Percentiles rank a stretch among this genome's conserved stretches.
These are phyloP conservation scores for Eurystomus glaucurus DNA, from an alignment of 2,797 vertebrate species.

Conservation along the genomic window DNA sequence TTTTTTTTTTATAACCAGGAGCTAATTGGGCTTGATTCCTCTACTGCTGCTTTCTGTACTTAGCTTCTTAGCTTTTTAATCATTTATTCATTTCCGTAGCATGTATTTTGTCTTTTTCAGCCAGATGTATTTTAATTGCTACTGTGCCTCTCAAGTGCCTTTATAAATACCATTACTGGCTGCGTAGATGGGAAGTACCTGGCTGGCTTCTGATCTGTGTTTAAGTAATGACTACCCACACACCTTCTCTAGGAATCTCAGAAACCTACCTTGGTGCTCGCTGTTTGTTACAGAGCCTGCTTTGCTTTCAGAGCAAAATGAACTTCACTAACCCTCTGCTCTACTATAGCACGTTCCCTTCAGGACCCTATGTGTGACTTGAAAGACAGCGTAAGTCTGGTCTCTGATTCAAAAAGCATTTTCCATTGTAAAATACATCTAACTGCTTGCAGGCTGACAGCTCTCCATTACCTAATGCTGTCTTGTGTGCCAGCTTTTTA, in stretches of 20 bases:
- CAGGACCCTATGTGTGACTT: background rate
- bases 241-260: rapidly evolving
- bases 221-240: background rate
- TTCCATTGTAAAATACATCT: background rate
- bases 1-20: background rate
- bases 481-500: background rate
- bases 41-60: background rate
- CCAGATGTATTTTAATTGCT: background rate
- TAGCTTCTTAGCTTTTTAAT: background rate
- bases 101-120: background rate
- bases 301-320: background rate
- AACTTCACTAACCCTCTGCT: background rate
- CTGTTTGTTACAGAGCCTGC: rapidly evolving
- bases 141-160: background rate
- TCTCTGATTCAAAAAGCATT: background rate
- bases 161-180: background rate
- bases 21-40: background rate
- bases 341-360: background rate
- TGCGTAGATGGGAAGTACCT: background rate
- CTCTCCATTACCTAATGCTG: background rate
- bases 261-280: rapidly evolving
- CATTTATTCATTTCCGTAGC: background rate
- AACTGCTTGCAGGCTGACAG: background rate
- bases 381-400: background rate
- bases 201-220: background rate